A percentile compares a stretch with the other conserved stretches of the same genome.
phyloP scores from a whole-genome alignment of 2,797 vertebrate genomes.

The Chaetophractus vellerosus region DNA sequence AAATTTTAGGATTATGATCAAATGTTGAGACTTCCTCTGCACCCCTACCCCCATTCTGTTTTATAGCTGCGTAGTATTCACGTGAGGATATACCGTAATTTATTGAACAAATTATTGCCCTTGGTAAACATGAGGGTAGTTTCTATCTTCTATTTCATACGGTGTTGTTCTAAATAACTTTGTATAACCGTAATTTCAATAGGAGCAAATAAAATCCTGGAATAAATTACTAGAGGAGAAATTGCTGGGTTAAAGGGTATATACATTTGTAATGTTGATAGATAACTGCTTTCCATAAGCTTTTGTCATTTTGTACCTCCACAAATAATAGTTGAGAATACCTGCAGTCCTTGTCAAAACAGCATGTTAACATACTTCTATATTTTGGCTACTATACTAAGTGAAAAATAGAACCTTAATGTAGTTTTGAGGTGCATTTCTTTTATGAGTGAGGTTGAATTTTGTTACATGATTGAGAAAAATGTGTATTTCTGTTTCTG shows the following conservation, averaged over 20 bases:
- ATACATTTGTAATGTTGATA: neutral
- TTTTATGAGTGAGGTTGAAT: constrained; percentile 13
- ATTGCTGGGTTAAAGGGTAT: neutral
- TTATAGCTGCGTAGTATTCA: neutral
- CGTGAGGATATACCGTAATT: neutral
- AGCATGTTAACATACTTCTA: neutral
- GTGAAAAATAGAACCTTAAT: neutral
- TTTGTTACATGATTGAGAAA: constrained; percentile 38
- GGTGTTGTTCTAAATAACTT: constrained; percentile 17
- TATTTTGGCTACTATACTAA: constrained; percentile 11
- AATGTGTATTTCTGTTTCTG: constrained; percentile 7
- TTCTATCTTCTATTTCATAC: constrained; percentile 11
- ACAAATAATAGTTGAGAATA: neutral
- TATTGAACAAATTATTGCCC: constrained; percentile 15
- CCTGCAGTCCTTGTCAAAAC: neutral
- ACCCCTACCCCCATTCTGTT: neutral
- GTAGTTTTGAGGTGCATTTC: constrained; percentile 35
- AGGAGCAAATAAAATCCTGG: neutral
- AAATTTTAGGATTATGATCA: neutral
- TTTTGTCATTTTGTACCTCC: neutral
- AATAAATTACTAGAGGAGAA: constrained; percentile 22
- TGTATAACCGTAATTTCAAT: constrained; percentile 7
- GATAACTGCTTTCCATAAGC: neutral
- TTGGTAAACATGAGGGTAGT: neutral
- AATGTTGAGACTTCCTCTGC: neutral